These are phyloP conservation scores for Melipona quadrifasciata DNA, from an alignment of 1,140 invertebrate species.

Conservation along the genomic window DNA sequence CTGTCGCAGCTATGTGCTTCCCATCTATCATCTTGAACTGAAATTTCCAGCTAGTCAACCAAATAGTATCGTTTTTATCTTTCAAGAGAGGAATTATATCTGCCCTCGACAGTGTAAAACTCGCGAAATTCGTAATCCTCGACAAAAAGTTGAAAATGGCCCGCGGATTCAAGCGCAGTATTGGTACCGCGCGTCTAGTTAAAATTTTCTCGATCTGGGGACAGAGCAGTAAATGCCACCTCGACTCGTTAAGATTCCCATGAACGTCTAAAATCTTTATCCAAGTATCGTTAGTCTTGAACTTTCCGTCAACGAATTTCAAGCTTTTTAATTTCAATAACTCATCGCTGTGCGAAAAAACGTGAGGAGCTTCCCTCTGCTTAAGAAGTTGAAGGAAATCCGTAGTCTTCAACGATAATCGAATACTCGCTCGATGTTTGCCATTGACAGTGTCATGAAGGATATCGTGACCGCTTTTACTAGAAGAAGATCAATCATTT, in stretches of 20 bases:
- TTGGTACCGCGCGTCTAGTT: constrained; percentile 33
- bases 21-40: constrained; percentile 34
- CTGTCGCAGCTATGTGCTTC: constrained; percentile 39
- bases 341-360: neutral
- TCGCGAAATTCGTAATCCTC: constrained; percentile 32
- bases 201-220: constrained; percentile 53
- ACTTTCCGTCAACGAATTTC: constrained; percentile 54
- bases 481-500: neutral
- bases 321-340: constrained; percentile 29
- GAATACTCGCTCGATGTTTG: neutral
- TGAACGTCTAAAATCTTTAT: constrained; percentile 40
- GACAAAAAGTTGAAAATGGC: constrained; percentile 35
- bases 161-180: constrained; percentile 21
- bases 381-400: constrained; percentile 27
- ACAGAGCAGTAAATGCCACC: constrained; percentile 48
- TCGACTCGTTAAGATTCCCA: constrained; percentile 48
- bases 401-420: neutral
- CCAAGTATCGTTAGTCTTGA: constrained; percentile 37
- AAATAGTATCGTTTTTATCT: neutral
- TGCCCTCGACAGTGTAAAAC: constrained; percentile 19
- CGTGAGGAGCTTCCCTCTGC: neutral
- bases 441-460: no score
- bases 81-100: constrained; percentile 45
- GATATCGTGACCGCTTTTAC: neutral
- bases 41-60: constrained; percentile 35